Base-by-base conservation (phyloP, 53 echinoderm and acorn worm species). In the Paelopatides confundens region DNA sequence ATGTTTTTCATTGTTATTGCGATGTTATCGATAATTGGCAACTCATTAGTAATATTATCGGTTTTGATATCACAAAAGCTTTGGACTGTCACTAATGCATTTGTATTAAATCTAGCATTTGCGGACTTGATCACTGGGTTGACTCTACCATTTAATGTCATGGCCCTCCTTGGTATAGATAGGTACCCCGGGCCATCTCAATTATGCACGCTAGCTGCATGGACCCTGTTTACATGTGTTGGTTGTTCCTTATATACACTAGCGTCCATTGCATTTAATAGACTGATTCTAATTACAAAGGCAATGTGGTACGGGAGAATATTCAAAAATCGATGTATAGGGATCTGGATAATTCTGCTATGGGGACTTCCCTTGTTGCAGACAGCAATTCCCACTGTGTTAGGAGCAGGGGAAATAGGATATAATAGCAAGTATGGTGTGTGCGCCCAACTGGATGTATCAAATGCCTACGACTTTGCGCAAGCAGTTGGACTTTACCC, bases 51-150 rank as follows among this genome's bases (percentile, higher is more conserved):
- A 38, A 53, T 94, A 12, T 89, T 94, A 36, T 89, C 92, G 27
- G 92, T 94, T 10, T 11, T 89, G 18, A 66, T 94, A 24, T 94
- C 89, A 35, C 54, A 67, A 32, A 94, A 91, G 64, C 68, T 94
- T 5, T 88, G 87, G 33, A 86, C 91, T 6, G 26, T 89, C 29
- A 94, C 94, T 66, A 94, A 94, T 39, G 91, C 87, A 71, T 89
- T 94, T 29, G 87, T 91, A 8, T 76, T 91, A 40, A 94, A 94
- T 81, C 85, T 94, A 5, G 89, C 65, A 32, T 69, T 71, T 17
- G 94, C 94, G 0, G 94, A 94, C 63, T 31, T 94, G 46, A 17
- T 89, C 30, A 91, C 87, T 0, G 89, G 90, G n/a, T 48, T 93
- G 15, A 51, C 65, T 35, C 46, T 83, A 21, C 84, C 90, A 6